A percentile compares a stretch with the other conserved stretches of the same genome.
Conservation (phyloP, 2,888 invertebrate species). For the Calephelis perditalis region DNA sequence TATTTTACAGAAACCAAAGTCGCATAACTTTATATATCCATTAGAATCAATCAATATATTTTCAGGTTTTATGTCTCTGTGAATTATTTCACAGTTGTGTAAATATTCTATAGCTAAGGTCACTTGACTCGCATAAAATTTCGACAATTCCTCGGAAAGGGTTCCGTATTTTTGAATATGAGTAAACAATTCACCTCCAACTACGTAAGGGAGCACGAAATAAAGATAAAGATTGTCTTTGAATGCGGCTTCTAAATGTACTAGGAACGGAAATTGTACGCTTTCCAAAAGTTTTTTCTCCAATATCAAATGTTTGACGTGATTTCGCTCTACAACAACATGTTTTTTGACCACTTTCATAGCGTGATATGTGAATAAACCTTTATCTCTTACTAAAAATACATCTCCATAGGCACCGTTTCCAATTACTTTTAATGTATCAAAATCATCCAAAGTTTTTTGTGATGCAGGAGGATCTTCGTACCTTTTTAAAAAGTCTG, state of each 20-base stretch:
- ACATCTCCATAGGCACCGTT: slow-evolving; percentile 95
- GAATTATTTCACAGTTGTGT: slow-evolving; percentile 89
- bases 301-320: slow-evolving; percentile 90
- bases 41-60: slow-evolving; percentile 86
- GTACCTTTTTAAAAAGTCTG: slow-evolving; percentile 48
- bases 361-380: slow-evolving; percentile 83
- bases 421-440: slow-evolving; percentile 87
- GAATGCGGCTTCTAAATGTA: slow-evolving; percentile 87
- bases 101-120: slow-evolving; percentile 93
- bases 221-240: slow-evolving; percentile 92
- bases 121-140: slow-evolving; percentile 94
- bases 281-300: slow-evolving; percentile 93
- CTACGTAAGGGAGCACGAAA: slow-evolving; percentile 88
- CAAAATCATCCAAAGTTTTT: slow-evolving; percentile 78
- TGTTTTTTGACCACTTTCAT: slow-evolving; percentile 93
- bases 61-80: slow-evolving; percentile 94
- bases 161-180: slow-evolving; percentile 80
- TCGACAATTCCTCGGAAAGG: slow-evolving; percentile 85
- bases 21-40: slow-evolving; percentile 90
- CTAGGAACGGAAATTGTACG: slow-evolving; percentile 90
- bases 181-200: slow-evolving; percentile 92
- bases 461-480: slow-evolving; percentile 32
- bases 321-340: slow-evolving; percentile 90
- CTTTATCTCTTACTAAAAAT: slow-evolving; percentile 83
- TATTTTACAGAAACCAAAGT: slow-evolving; percentile 95